Conservation (phyloP, 23 tunicate genomes). For the Trididemnum miniatum region DNA sequence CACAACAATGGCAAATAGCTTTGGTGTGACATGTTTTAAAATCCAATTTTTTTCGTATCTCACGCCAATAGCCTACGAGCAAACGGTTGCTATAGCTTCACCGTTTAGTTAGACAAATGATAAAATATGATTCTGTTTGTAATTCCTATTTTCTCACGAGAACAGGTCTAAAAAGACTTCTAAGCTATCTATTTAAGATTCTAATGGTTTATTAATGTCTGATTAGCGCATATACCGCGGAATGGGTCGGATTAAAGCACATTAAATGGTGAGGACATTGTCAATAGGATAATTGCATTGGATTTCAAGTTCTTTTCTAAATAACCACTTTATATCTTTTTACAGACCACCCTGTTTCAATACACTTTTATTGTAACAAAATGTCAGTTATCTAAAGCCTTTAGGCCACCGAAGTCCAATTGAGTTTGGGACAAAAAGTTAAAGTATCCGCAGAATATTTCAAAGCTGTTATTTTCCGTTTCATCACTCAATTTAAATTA, state of each 20-base stretch:
- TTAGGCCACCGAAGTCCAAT: background rate
- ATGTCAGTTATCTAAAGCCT: background rate
- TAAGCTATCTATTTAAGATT: background rate
- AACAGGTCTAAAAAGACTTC: background rate
- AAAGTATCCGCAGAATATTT: background rate
- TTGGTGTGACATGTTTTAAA: too few relatives aligned
- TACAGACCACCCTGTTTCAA: too few relatives aligned
- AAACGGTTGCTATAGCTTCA: too few relatives aligned
- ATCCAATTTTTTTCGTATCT: too few relatives aligned
- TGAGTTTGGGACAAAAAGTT: background rate
- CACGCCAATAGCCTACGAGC: too few relatives aligned
- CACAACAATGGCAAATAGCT: too few relatives aligned
- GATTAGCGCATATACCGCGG: background rate
- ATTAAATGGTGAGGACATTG: background rate
- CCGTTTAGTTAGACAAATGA: too few relatives aligned
- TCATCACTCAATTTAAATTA: background rate
- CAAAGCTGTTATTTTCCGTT: background rate
- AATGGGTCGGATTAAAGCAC: background rate
- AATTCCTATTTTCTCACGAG: conserved; percentile 14
- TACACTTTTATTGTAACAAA: background rate
- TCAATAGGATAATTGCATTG: background rate
- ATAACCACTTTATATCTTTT: too few relatives aligned
- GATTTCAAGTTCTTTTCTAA: too few relatives aligned
- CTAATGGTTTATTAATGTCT: conserved; percentile 23
- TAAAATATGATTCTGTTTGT: background rate